These are phyloP conservation scores for Drosophila nigrodunni DNA, from an alignment of 1,140 invertebrate genomes.

Conservation along the genomic window DNA sequence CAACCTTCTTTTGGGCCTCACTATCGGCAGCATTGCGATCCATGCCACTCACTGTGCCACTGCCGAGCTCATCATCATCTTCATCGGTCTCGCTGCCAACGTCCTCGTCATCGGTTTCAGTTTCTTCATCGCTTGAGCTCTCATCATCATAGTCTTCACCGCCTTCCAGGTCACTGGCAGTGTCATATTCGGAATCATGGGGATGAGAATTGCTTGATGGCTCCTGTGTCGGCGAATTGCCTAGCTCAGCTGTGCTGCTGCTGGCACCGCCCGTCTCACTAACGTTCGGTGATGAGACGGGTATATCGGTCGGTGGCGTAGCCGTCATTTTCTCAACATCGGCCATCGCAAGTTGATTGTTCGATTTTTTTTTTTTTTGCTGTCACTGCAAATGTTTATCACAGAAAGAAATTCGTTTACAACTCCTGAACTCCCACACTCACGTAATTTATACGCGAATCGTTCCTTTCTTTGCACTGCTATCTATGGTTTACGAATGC, in stretches of 20 bases:
- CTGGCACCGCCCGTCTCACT: constrained; percentile 42
- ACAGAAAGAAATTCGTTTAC: constrained; percentile 28
- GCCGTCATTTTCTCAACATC: constrained; percentile 75
- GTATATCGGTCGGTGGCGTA: constrained; percentile 67
- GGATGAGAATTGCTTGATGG: constrained; percentile 80
- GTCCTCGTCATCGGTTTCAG: constrained; percentile 58
- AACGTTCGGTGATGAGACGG: constrained; percentile 46
- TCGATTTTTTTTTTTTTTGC: constrained; percentile 57
- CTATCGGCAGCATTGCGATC: constrained; percentile 85
- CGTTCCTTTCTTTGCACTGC: background rate
- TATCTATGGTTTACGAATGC: background rate
- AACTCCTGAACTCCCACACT: constrained; percentile 21
- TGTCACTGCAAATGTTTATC: constrained; percentile 39
- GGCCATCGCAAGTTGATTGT: constrained; percentile 65
- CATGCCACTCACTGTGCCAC: constrained; percentile 81
- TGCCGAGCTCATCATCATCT: constrained; percentile 85
- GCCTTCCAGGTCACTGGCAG: constrained; percentile 81
- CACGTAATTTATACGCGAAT: constrained; percentile 34
- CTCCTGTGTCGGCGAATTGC: constrained; percentile 77
- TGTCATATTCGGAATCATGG: constrained; percentile 83
- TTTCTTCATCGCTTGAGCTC: constrained; percentile 78
- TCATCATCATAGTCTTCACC: constrained; percentile 84
- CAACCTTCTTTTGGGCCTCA: constrained; percentile 90
- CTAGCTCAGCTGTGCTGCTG: constrained; percentile 50
- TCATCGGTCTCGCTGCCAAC: constrained; percentile 81